A percentile compares a stretch with the other conserved stretches of the same genome.
Evolutionary conservation across 37 sponge, comb jelly and placozoan species (phyloP).

Genomic region (Mnemiopsis leidyi): DNA sequence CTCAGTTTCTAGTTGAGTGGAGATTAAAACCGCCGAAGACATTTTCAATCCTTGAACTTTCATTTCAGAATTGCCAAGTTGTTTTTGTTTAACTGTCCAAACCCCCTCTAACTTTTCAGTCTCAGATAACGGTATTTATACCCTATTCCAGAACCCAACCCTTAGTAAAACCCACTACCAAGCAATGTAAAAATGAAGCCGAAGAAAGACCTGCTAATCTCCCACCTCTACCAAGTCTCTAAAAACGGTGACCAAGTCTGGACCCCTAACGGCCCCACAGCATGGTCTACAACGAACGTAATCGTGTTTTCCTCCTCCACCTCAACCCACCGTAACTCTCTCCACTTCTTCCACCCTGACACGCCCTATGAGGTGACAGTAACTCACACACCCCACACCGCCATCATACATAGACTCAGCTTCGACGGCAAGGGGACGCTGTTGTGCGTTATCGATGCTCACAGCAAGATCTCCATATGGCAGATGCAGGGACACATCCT

Average conservation of each 20-base stretch:
- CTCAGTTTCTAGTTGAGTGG: no score
- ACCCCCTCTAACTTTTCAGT: no score
- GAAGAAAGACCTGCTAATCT: conserved; percentile 11
- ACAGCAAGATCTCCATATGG: conserved; percentile 22
- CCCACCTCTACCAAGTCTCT: conserved; percentile 5
- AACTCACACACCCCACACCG: background rate
- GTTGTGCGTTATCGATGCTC: background rate
- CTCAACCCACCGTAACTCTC: background rate
- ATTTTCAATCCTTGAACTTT: no score
- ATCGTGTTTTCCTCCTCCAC: conserved; percentile 17
- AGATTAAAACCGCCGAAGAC: no score
- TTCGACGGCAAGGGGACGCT: conserved; percentile 51
- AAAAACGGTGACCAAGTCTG: conserved; percentile 31
- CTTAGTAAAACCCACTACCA: background rate
- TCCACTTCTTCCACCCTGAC: conserved; percentile 63
- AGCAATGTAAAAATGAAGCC: conserved; percentile 28
- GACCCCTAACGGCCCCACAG: conserved; percentile 11
- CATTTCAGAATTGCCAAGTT: no score
- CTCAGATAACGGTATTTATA: no score
- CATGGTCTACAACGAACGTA: conserved; percentile 54
- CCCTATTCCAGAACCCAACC: no score
- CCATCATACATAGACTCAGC: background rate
- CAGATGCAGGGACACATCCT: conserved; percentile 17
- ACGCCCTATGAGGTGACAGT: background rate
- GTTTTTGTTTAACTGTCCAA: no score